Conservation (phyloP, 2,113 vertebrate species). For the Tringa solitaria region DNA sequence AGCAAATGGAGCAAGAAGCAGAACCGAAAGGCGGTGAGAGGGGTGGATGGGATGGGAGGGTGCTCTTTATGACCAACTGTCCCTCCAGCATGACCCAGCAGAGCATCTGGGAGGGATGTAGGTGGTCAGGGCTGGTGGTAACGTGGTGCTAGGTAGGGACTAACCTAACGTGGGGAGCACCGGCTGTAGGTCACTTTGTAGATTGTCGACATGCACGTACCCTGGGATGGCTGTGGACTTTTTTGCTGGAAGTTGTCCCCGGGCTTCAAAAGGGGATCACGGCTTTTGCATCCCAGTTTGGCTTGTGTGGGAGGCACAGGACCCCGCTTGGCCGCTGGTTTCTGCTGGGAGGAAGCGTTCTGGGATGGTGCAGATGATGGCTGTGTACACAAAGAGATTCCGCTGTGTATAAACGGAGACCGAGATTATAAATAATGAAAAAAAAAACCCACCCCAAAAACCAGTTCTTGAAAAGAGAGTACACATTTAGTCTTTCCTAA, state of each 20-base stretch:
- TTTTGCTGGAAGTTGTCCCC: background rate
- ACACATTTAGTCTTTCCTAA: background rate
- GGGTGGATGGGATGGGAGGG: background rate
- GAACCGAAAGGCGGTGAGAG: rapidly evolving
- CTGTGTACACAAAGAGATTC: slow-evolving; percentile 1
- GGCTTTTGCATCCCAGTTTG: background rate
- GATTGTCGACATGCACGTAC: rapidly evolving
- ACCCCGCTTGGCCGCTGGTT: rapidly evolving
- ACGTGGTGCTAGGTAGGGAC: background rate
- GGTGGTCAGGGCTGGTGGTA: rapidly evolving
- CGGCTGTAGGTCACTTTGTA: background rate
- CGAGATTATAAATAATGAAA: background rate
- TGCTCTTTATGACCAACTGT: background rate
- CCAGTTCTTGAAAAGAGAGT: background rate
- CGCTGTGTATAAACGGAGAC: background rate
- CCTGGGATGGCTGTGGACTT: background rate
- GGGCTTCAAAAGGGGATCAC: background rate
- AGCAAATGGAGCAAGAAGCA: rapidly evolving
- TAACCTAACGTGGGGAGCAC: background rate
- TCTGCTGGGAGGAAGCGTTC: background rate
- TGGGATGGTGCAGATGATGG: background rate
- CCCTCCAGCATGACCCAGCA: background rate
- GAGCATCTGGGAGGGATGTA: background rate
- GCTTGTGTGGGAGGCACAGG: background rate
- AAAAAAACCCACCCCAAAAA: background rate